phyloP scores from a whole-genome alignment of 2,888 invertebrate species.

The Caenorhabditis doughertyi region DNA sequence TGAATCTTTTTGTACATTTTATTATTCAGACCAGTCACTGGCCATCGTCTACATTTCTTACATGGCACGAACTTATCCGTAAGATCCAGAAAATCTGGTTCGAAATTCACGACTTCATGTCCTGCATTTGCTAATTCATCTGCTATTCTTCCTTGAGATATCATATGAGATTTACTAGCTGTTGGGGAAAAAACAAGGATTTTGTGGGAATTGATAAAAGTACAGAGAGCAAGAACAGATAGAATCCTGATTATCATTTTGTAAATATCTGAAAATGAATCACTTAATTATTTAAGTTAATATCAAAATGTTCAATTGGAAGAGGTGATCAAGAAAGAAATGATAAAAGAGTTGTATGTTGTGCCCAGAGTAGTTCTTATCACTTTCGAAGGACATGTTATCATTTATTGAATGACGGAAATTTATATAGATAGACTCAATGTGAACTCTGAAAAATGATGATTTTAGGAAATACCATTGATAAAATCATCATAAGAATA shows the following conservation, averaged over 20 bases:
- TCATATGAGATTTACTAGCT: slow-evolving; percentile 73
- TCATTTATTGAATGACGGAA: slow-evolving; percentile 11
- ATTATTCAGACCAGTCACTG: slow-evolving; percentile 59
- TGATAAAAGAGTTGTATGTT: neutral
- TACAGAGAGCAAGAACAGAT: neutral
- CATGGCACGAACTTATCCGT: slow-evolving; percentile 64
- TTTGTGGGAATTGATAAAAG: slow-evolving; percentile 36
- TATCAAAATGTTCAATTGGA: neutral
- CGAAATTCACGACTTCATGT: slow-evolving; percentile 74
- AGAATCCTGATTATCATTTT: slow-evolving; percentile 26
- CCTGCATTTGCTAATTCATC: slow-evolving; percentile 75
- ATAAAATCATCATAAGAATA: neutral
- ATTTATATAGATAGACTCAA: neutral
- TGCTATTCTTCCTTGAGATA: slow-evolving; percentile 74
- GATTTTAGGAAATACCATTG: slow-evolving; percentile 1
- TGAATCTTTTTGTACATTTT: slow-evolving; percentile 48
- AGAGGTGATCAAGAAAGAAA: neutral
- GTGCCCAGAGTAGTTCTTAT: slow-evolving; percentile 4
- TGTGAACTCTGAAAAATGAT: slow-evolving; percentile 28
- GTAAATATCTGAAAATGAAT: slow-evolving; percentile 5
- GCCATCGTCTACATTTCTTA: slow-evolving; percentile 63
- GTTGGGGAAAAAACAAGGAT: slow-evolving; percentile 71
- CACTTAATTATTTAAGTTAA: neutral
- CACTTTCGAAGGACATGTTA: neutral
- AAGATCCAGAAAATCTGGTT: slow-evolving; percentile 65